These are phyloP conservation scores for Himalopsyche japonica DNA, from an alignment of 2,888 invertebrate species.

Conservation along the genomic window DNA sequence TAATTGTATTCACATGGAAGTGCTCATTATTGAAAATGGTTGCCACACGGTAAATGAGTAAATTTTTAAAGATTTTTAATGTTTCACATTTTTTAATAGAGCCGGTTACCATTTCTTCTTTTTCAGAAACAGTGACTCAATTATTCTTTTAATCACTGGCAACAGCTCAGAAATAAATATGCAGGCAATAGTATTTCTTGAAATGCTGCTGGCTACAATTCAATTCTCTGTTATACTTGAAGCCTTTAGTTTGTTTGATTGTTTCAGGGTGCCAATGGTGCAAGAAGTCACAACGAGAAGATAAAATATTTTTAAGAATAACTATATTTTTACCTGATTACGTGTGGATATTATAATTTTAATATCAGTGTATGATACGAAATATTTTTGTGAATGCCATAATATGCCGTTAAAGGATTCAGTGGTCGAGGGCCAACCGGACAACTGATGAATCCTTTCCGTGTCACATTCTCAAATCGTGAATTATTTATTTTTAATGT, in stretches of 20 bases:
- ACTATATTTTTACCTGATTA: conserved; percentile 34
- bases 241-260: background rate
- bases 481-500: conserved; percentile 17
- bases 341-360: conserved; percentile 28
- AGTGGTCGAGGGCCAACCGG: background rate
- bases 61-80: no score
- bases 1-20: no score
- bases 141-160: no score
- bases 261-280: conserved; percentile 28
- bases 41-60: no score
- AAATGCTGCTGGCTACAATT: no score
- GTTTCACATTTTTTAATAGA: no score
- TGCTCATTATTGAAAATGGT: no score
- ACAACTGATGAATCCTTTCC: background rate
- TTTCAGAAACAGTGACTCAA: no score
- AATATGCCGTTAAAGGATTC: background rate
- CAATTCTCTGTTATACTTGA: no score
- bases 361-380: conserved; percentile 21
- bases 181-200: no score
- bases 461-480: conserved; percentile 3
- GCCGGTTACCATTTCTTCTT: no score
- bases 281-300: conserved; percentile 35
- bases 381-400: conserved; percentile 30
- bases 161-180: no score
- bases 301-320: conserved; percentile 26